phyloP scores from a whole-genome alignment of 2,888 invertebrate species.

The Macropis europaea region DNA sequence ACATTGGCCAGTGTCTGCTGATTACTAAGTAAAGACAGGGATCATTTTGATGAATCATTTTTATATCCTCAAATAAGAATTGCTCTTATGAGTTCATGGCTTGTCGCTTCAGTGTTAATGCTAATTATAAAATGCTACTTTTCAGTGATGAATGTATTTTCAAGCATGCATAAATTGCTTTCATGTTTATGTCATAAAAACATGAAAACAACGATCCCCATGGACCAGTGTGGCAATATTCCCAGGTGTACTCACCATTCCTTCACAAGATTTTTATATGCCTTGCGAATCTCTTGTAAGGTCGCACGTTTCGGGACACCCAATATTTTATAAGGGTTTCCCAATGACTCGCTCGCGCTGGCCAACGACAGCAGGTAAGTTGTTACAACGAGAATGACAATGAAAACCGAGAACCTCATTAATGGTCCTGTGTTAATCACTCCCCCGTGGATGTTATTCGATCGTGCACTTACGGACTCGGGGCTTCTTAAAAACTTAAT shows the following conservation, averaged over 20 bases:
- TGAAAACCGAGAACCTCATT: constrained; percentile 67
- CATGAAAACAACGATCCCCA: not conserved
- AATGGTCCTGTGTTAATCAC: constrained; percentile 58
- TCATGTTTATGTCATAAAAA: too few relatives aligned
- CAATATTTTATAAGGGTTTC: constrained; percentile 92
- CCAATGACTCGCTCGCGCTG: constrained; percentile 78
- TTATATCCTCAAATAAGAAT: too few relatives aligned
- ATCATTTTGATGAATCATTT: too few relatives aligned
- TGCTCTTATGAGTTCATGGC: too few relatives aligned
- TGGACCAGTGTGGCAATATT: not conserved
- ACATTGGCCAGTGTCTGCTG: too few relatives aligned
- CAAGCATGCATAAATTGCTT: too few relatives aligned
- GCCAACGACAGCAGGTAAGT: constrained; percentile 69
- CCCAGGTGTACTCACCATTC: constrained; percentile 86
- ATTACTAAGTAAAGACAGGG: too few relatives aligned
- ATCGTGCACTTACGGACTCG: constrained; percentile 61
- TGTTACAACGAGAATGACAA: constrained; percentile 66
- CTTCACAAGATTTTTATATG: constrained; percentile 93
- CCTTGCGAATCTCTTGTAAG: constrained; percentile 91
- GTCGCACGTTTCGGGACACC: constrained; percentile 88
- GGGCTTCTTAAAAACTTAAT: constrained; percentile 67
- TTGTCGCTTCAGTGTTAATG: too few relatives aligned
- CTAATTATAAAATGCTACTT: too few relatives aligned
- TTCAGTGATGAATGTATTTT: too few relatives aligned
- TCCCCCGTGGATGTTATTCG: constrained; percentile 56